Evolutionary conservation across 2,888 invertebrate genomes (phyloP).

Genomic region (Agrilus cyanescens): DNA sequence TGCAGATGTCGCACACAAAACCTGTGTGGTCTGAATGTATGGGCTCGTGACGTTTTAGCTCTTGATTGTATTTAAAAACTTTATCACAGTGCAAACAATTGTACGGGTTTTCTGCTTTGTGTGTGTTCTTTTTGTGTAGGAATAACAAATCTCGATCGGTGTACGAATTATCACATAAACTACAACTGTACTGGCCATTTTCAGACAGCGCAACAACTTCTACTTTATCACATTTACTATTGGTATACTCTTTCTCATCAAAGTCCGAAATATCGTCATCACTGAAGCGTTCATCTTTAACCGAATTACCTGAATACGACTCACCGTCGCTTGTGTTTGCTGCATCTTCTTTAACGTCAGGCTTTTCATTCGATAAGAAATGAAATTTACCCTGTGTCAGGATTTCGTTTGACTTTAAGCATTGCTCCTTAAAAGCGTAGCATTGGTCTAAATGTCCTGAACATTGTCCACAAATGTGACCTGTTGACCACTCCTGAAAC

Average conservation of each 20-base stretch:
- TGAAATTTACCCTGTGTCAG: constrained; percentile 5
- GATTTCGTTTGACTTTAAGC: constrained; percentile 20
- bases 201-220: not conserved
- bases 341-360: too few species aligned
- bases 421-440: constrained; percentile 23
- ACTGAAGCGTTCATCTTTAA: not conserved
- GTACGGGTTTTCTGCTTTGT: constrained; percentile 1
- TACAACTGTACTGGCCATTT: not conserved
- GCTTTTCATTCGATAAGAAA: too few species aligned
- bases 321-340: too few species aligned
- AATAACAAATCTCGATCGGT: not conserved
- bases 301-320: too few species aligned
- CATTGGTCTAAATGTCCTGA: constrained; percentile 20
- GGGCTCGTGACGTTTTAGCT: constrained; percentile 2
- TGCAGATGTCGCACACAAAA: not conserved
- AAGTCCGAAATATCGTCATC: constrained; percentile 4
- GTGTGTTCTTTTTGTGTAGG: not conserved
- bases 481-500: too few species aligned
- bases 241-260: not conserved
- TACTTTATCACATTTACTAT: not conserved
- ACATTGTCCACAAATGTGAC: constrained; percentile 18
- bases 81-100: constrained; percentile 4
- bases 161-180: not conserved
- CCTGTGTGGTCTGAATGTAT: not conserved
- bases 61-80: constrained; percentile 2